Base-by-base conservation (phyloP, 2,888 invertebrate species). In the Polymixis flavicincta region DNA sequence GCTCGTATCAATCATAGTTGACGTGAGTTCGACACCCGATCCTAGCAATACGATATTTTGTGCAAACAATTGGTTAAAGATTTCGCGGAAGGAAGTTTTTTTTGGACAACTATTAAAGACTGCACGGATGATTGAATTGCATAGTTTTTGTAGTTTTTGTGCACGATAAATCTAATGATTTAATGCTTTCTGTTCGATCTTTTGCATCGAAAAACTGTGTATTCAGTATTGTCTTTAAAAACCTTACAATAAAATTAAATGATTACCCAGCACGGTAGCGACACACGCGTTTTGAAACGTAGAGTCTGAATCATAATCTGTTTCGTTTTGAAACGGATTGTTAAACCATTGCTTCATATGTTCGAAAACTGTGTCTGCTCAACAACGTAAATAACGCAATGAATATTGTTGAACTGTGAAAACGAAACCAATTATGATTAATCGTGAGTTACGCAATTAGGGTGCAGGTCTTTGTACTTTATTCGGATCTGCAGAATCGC, bases 11-110 rank as follows among this genome's bases (percentile, higher is more conserved):
- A 84, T 90, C 86, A 83, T 60, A 83, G 87, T 86, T 89, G 91
- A 84, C 86, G 85, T 87, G 89, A 92, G 92, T 86, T 89, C 89
- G 94, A 94, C 92, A 94, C 93, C 92, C 89, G 91, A 87, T 85
- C 77, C 80, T 73, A 85, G 93, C 92, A 93, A 95, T 88, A 74
- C 87, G 94, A 95, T 94, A 94, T 91, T 94, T 94, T 93, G 87
- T 90, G 86, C 90, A 88, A 91, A 89, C 90, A 92, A 91, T 89
- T 87, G 85, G 78, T 72, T 55, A 22, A 84, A 83, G 76, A 85
- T 85, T 94, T 95, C 95, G 92, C 92, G 95, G 95, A 95, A 96
- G 95, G 94, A 95, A 95, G 91, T 90, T 85, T 89, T 91, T 92
- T 92, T 89, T 78, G 77, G 48, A 70, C 71, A 77, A 83, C 77